Conservation (phyloP, 1,140 invertebrate species). For the Apolygus lucorum region DNA sequence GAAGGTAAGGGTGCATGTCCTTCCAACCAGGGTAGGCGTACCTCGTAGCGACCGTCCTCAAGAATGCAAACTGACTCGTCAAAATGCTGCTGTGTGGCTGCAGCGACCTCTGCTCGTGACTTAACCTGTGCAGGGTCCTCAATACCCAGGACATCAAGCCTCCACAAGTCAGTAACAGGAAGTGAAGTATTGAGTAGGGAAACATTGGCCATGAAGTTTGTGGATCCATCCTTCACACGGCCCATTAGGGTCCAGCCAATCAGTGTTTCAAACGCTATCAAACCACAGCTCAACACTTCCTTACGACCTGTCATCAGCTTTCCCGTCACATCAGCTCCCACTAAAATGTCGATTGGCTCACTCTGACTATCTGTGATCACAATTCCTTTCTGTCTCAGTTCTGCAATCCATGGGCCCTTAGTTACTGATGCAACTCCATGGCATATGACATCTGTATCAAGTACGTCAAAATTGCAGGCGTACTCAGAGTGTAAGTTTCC, state of each 20-base stretch:
- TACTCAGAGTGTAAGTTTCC: neutral
- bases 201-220: slow-evolving; percentile 25
- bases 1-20: neutral
- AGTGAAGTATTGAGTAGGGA: neutral
- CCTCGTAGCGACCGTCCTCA: neutral
- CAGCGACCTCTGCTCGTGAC: neutral
- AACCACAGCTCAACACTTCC: neutral
- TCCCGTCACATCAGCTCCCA: slow-evolving; percentile 8
- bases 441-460: slow-evolving; percentile 13
- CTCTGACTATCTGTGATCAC: neutral
- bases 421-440: neutral
- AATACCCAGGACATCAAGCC: neutral
- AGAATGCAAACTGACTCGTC: neutral
- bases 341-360: neutral
- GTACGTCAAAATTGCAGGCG: slow-evolving; percentile 24
- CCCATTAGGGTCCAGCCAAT: slow-evolving; percentile 1
- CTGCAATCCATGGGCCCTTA: neutral
- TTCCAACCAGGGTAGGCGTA: slow-evolving; percentile 9
- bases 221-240: slow-evolving; percentile 26
- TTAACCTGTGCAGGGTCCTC: neutral
- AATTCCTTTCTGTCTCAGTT: neutral
- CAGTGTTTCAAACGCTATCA: slow-evolving; percentile 15
- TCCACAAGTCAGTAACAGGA: neutral
- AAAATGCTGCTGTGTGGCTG: neutral
- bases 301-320: slow-evolving; percentile 12